A percentile compares a stretch with the other conserved stretches of the same genome.
These are phyloP conservation scores for Astreopora myriophthalma DNA, from an alignment of 64 coral and sea anemone genomes.

Conservation along the genomic window DNA sequence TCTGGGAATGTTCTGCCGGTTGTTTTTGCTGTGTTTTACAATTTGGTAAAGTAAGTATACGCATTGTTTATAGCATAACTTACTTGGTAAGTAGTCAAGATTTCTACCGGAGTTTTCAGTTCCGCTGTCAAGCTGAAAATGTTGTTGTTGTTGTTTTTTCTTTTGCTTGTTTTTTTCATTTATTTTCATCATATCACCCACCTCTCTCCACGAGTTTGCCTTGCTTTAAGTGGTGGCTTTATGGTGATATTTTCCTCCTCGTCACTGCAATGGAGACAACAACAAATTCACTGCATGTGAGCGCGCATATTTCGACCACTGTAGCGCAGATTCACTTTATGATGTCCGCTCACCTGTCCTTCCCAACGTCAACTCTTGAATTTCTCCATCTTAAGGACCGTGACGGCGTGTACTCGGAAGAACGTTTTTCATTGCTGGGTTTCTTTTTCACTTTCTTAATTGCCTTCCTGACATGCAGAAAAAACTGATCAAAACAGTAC, in stretches of 20 bases:
- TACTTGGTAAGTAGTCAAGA: too few species aligned
- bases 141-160: too few species aligned
- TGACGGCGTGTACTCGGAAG: background rate
- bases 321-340: too few species aligned
- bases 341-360: conserved; percentile 3
- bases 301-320: too few species aligned
- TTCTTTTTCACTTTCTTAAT: conserved; percentile 35
- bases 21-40: background rate
- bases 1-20: background rate
- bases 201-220: background rate
- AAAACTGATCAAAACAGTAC: too few species aligned
- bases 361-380: conserved; percentile 32
- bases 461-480: background rate
- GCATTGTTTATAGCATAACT: too few species aligned
- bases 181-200: background rate
- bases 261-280: conserved; percentile 1
- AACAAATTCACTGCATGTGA: too few species aligned
- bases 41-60: background rate
- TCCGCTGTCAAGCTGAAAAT: too few species aligned
- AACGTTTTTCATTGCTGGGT: background rate
- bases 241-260: conserved; percentile 29
- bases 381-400: conserved; percentile 56
- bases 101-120: too few species aligned
- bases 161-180: background rate
- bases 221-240: conserved; percentile 32